phyloP scores from a whole-genome alignment of 2,888 invertebrate species.

The Lottia scabra region DNA sequence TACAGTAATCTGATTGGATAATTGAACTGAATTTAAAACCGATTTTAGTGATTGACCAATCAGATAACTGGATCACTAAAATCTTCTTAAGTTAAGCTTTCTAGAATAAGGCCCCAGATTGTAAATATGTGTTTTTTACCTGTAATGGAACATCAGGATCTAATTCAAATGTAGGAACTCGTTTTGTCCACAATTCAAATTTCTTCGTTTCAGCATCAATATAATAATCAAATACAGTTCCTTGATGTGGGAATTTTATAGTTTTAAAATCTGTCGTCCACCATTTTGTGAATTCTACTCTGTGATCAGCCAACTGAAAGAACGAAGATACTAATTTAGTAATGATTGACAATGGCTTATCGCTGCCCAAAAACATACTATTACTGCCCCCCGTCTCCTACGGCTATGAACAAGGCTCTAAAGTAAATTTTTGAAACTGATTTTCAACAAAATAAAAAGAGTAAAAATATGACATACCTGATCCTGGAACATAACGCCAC shows the following conservation, averaged over 20 bases:
- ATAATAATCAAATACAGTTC: slow-evolving; percentile 95
- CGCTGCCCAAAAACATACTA: too few relatives aligned
- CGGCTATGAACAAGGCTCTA: too few relatives aligned
- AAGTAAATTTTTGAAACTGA: too few relatives aligned
- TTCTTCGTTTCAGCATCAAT: slow-evolving; percentile 91
- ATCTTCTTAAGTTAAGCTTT: too few relatives aligned
- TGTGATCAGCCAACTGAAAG: slow-evolving; percentile 83
- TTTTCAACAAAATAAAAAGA: neutral
- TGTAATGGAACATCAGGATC: slow-evolving; percentile 92
- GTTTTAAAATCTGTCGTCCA: slow-evolving; percentile 96
- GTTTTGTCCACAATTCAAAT: slow-evolving; percentile 90
- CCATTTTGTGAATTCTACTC: slow-evolving; percentile 97
- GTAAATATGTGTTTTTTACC: too few relatives aligned
- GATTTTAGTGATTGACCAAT: too few relatives aligned
- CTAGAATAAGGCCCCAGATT: too few relatives aligned
- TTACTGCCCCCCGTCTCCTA: too few relatives aligned
- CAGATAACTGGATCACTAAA: too few relatives aligned
- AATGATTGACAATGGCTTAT: too few relatives aligned
- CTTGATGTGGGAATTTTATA: slow-evolving; percentile 89
- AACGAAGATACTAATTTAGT: neutral
- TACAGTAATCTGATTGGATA: too few relatives aligned
- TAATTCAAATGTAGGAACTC: slow-evolving; percentile 89
- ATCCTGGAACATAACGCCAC: slow-evolving; percentile 97
- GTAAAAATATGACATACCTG: slow-evolving; percentile 71
- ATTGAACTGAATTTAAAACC: too few relatives aligned